These are phyloP conservation scores for Cervus canadensis DNA, from an alignment of 2,113 vertebrate species.

Conservation along the genomic window DNA sequence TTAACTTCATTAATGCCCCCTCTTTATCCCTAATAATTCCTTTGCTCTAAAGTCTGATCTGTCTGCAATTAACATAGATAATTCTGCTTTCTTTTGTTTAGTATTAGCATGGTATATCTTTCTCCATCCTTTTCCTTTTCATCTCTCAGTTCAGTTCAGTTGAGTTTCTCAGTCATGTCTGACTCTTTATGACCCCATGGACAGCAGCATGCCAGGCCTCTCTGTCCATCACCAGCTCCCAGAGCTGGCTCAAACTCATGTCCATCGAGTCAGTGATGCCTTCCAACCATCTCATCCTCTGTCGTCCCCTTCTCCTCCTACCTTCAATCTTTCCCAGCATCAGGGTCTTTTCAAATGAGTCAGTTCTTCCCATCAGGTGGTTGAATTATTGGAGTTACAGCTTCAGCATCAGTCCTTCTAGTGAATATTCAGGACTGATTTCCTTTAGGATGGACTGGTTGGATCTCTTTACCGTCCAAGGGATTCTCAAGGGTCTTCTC, in stretches of 20 bases:
- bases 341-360: neutral
- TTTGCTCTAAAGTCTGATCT: neutral
- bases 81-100: neutral
- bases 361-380: neutral
- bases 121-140: neutral
- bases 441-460: neutral
- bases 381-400: neutral
- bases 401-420: neutral
- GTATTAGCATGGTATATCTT: neutral
- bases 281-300: neutral
- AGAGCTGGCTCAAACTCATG: neutral
- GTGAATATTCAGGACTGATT: neutral
- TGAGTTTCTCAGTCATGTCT: neutral
- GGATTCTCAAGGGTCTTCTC: neutral
- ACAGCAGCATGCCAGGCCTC: neutral
- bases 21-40: neutral
- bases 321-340: neutral
- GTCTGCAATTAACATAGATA: neutral
- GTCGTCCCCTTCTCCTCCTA: neutral
- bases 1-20: neutral
- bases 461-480: neutral
- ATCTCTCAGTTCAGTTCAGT: neutral
- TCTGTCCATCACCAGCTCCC: neutral
- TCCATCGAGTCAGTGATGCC: neutral
- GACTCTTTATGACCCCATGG: neutral